A percentile compares a stretch with the other conserved stretches of the same genome.
phyloP scores from a whole-genome alignment of 2,113 vertebrate genomes.

The Calyptommatus sinebrachiatus region DNA sequence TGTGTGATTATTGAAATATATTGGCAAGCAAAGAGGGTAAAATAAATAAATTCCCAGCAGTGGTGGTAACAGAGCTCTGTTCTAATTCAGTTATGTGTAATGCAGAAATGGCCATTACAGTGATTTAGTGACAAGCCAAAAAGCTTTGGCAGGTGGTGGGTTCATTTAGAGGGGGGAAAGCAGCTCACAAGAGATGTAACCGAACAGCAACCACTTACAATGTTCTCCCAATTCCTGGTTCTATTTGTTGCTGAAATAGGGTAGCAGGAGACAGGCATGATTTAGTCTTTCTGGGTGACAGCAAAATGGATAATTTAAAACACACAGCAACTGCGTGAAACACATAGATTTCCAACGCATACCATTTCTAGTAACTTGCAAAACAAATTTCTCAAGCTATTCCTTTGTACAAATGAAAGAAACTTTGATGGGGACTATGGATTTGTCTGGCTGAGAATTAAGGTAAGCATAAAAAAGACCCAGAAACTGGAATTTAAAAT shows the following conservation, averaged over 20 bases:
- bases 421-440: no score
- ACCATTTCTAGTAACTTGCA: background rate
- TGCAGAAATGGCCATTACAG: slow-evolving; percentile 10
- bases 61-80: background rate
- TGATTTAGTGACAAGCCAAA: slow-evolving; percentile 39
- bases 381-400: no score
- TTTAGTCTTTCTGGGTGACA: background rate
- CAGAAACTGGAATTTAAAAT: no score
- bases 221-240: background rate
- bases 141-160: slow-evolving; percentile 8
- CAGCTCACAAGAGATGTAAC: slow-evolving; percentile 12
- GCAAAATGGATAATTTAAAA: background rate
- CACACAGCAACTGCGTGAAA: background rate
- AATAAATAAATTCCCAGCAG: slow-evolving; percentile 23
- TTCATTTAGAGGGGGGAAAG: slow-evolving; percentile 20
- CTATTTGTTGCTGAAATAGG: background rate
- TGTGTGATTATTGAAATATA: slow-evolving; percentile 9
- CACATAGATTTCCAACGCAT: background rate
- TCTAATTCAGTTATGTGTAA: slow-evolving; percentile 15
- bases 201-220: background rate
- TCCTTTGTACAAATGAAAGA: no score
- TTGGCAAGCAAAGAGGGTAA: background rate
- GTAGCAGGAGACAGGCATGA: background rate
- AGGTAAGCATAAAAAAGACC: no score
- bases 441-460: no score